Conservation (phyloP, 2,113 vertebrate genomes). For the Dendrocopos noguchii region DNA sequence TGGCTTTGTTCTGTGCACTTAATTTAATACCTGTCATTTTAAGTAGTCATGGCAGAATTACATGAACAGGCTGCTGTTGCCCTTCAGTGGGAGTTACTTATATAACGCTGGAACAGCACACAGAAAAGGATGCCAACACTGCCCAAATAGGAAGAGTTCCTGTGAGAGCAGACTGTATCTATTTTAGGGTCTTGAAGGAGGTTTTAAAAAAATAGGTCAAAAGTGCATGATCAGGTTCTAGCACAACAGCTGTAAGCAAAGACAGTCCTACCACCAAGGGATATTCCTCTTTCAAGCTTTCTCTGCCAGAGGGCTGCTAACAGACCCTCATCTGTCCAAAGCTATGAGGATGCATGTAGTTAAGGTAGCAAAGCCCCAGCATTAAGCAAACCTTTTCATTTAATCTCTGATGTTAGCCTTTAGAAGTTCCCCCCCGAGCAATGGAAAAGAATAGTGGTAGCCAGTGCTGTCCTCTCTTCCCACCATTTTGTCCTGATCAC, state of each 20-base stretch:
- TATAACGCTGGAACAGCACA: neutral
- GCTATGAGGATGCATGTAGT: no score
- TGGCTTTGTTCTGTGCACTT: neutral
- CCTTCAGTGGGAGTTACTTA: slow-evolving; percentile 24
- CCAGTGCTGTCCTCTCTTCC: neutral
- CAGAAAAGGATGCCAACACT: neutral
- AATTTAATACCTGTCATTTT: neutral
- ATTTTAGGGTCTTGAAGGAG: neutral
- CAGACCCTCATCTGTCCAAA: no score
- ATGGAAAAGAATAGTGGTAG: neutral
- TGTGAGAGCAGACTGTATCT: neutral
- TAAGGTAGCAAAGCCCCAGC: no score
- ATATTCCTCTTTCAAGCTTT: no score
- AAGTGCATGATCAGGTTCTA: no score
- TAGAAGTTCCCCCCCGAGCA: neutral
- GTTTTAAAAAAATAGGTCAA: no score
- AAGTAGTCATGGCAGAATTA: neutral
- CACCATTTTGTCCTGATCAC: neutral
- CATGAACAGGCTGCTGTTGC: slow-evolving; percentile 39
- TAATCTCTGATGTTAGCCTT: no score
- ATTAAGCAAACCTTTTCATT: no score
- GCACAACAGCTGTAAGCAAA: no score
- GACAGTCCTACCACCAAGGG: no score
- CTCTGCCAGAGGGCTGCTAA: no score
- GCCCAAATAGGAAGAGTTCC: neutral